A percentile compares a stretch with the other conserved stretches of the same genome.
These are phyloP conservation scores for Drosophila fungiperda DNA, from an alignment of 2,888 invertebrate genomes.

Conservation along the genomic window DNA sequence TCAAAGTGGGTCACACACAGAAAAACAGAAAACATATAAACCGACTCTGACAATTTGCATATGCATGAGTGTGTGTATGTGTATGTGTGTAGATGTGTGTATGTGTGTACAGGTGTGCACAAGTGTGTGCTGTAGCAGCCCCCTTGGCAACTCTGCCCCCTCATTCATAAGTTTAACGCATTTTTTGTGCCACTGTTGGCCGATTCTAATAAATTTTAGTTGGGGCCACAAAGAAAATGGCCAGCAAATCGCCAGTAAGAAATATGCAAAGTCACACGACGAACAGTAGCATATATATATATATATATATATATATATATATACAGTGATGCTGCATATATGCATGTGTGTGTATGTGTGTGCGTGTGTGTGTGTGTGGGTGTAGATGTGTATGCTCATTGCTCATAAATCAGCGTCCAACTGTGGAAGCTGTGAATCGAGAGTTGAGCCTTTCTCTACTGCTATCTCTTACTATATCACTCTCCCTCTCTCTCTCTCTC, in stretches of 20 bases:
- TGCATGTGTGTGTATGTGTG: neutral
- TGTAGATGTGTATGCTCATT: conserved; percentile 26
- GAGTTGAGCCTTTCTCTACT: conserved; percentile 4
- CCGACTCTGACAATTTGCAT: conserved; percentile 69
- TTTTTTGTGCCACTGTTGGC: conserved; percentile 46
- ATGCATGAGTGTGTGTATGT: conserved; percentile 59
- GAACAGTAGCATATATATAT: conserved; percentile 52
- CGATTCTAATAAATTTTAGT: conserved; percentile 71
- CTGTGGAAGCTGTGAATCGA: conserved; percentile 30
- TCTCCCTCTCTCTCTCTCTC: neutral
- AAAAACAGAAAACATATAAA: conserved; percentile 6
- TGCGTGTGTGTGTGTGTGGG: conserved; percentile 28
- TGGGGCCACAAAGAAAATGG: conserved; percentile 33
- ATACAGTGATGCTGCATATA: conserved; percentile 6
- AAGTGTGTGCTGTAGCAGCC: conserved; percentile 16
- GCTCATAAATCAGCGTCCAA: conserved; percentile 70
- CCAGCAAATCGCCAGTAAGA: conserved; percentile 50
- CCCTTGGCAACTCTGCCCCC: neutral
- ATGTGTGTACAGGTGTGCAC: conserved; percentile 41
- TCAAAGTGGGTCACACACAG: conserved; percentile 70
- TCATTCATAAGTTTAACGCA: conserved; percentile 57
- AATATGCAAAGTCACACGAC: conserved; percentile 73
- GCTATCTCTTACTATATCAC: neutral
- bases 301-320: conserved; percentile 26
- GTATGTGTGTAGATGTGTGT: conserved; percentile 35